Evolutionary conservation across 2,797 vertebrate species (phyloP), one percentile per base, ranked within the genome.

Genomic region (Esox masquinongy): DNA sequence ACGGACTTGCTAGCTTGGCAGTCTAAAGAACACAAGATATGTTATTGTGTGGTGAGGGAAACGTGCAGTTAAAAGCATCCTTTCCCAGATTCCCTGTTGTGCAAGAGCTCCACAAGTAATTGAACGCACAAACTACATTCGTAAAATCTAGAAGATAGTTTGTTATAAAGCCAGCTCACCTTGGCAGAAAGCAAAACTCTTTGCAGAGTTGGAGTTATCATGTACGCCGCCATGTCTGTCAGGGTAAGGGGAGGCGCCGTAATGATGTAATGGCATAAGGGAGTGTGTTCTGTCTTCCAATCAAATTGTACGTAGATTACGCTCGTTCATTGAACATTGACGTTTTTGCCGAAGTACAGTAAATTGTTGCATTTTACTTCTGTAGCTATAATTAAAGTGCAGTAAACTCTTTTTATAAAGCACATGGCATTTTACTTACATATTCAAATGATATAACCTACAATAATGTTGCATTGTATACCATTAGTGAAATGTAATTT

Each of bases 171-270:
- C 43, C 12, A 0, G 66, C 93, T 94, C 89, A 94, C 94, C 94
- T 93, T 93, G 19, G 78, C 78, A 8, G 82, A 68, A 3, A 82
- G 79, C 71, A 91, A 78, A 59, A 93, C 87, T 71, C 86, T 91
- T 59, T 73, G 84, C 78, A 93, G 47, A 15, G 88, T 73, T 76
- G 83, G 76, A 81, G 85, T 75, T 64, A 86, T 63, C 74, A 84
- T 81, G 86, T 85, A 86, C 49, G 90, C 84, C 86, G 93, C 93
- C 93, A 94, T 94, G 83, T 86, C 77, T 89, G 84, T 47, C 0
- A 19, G 5, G 75, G 64, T 74, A 78, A 63, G 49, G 9, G 26
- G 34, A 11, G 70, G 34, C 50, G 49, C 49, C 24, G 34, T 47
- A 0, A 49, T 24, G 72, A 85, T 87, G 85, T 87, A 0, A 39